Conservation (phyloP, 2,888 invertebrate genomes). For the Plebejus anna region DNA sequence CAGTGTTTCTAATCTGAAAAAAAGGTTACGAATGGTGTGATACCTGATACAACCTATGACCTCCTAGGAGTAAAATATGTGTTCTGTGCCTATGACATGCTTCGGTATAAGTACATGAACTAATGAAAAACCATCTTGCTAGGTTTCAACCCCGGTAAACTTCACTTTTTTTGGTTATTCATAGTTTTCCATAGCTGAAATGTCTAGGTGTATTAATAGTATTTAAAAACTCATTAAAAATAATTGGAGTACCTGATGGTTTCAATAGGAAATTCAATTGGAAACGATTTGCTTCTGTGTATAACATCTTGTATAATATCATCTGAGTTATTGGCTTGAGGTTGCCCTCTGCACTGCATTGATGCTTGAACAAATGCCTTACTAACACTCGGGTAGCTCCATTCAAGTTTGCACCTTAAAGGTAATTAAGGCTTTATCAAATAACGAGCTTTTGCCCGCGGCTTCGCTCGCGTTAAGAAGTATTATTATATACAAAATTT, state of each 20-base stretch:
- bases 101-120: no score
- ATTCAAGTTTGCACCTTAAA: constrained; percentile 70
- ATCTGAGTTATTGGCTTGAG: constrained; percentile 37
- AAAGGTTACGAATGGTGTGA: neutral
- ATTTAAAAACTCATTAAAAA: constrained; percentile 5
- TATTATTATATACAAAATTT: no score
- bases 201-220: no score
- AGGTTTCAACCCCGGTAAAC: no score
- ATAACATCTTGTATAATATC: constrained; percentile 45
- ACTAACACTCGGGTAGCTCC: constrained; percentile 69
- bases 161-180: no score
- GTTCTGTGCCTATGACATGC: no score
- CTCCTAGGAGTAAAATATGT: no score
- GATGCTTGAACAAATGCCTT: constrained; percentile 68
- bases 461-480: no score
- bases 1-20: constrained; percentile 56
- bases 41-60: no score
- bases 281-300: constrained; percentile 47
- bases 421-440: neutral
- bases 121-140: no score
- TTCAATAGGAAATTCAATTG: constrained; percentile 50
- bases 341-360: constrained; percentile 50
- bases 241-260: constrained; percentile 48
- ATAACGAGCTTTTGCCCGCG: no score
- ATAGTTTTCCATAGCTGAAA: no score